phyloP scores from a whole-genome alignment of 1,140 invertebrate genomes.

The Panulirus ornatus region DNA sequence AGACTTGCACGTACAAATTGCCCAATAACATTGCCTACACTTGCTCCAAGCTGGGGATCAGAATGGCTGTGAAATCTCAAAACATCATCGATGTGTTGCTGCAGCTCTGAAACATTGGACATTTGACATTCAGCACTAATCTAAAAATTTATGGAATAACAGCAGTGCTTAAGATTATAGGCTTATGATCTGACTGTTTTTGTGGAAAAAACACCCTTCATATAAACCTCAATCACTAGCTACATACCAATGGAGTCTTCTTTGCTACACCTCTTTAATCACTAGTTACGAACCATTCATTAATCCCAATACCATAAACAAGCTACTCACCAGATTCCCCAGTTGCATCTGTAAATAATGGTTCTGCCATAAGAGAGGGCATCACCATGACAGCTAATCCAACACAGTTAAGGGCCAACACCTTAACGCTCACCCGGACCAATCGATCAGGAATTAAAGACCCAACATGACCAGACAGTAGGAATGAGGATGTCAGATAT shows the following conservation, averaged over 20 bases:
- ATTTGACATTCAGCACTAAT: neutral
- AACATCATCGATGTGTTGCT: slow-evolving; percentile 84
- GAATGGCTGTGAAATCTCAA: slow-evolving; percentile 85
- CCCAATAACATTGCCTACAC: slow-evolving; percentile 84
- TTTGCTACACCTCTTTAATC: no score
- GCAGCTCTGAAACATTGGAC: slow-evolving; percentile 41
- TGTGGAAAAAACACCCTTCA: no score
- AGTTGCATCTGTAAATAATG: slow-evolving; percentile 78
- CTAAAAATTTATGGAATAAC: neutral
- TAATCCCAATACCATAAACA: neutral
- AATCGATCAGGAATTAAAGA: slow-evolving; percentile 83
- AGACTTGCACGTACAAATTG: slow-evolving; percentile 84
- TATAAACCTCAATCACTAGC: no score
- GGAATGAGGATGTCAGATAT: slow-evolving; percentile 86
- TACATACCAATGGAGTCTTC: no score
- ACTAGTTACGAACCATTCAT: neutral
- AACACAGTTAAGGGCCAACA: slow-evolving; percentile 87
- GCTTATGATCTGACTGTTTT: no score
- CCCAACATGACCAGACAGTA: slow-evolving; percentile 84
- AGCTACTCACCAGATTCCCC: slow-evolving; percentile 65
- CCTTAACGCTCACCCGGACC: slow-evolving; percentile 91
- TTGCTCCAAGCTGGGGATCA: slow-evolving; percentile 90
- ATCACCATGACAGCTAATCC: slow-evolving; percentile 84
- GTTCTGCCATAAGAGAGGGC: slow-evolving; percentile 84
- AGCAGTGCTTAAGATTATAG: no score